Conservation (phyloP, 2,797 vertebrate genomes). For the Cirrhinus mrigala region DNA sequence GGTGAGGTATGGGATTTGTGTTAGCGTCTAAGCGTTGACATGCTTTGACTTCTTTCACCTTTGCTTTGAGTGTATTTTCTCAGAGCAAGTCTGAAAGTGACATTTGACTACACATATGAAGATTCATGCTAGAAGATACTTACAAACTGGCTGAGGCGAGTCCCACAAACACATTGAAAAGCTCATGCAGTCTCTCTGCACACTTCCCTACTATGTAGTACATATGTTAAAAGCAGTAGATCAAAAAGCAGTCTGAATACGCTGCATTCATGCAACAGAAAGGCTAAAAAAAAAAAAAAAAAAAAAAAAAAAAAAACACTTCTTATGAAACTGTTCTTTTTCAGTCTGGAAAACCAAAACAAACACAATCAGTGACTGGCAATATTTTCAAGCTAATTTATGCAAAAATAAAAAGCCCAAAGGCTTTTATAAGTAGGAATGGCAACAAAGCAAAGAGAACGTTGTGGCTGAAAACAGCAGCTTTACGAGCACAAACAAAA, state of each 20-base stretch:
- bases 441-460: background rate
- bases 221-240: background rate
- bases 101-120: background rate
- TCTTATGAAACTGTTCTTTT: background rate
- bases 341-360: background rate
- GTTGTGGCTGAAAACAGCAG: background rate
- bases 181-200: background rate
- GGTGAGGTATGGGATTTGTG: background rate
- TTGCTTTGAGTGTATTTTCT: conserved; percentile 1
- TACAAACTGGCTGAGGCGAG: background rate
- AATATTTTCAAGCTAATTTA: background rate
- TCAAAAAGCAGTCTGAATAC: background rate
- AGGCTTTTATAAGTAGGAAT: background rate
- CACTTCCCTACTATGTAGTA: background rate
- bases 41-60: background rate
- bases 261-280: background rate
- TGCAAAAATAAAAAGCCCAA: too few species aligned
- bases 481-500: background rate
- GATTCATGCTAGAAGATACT: background rate
- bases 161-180: background rate
- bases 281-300: background rate
- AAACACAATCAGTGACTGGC: background rate
- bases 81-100: background rate
- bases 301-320: background rate
- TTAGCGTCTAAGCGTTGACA: background rate